Conservation (phyloP, 2,113 vertebrate genomes). For the Brevimyrus niger region DNA sequence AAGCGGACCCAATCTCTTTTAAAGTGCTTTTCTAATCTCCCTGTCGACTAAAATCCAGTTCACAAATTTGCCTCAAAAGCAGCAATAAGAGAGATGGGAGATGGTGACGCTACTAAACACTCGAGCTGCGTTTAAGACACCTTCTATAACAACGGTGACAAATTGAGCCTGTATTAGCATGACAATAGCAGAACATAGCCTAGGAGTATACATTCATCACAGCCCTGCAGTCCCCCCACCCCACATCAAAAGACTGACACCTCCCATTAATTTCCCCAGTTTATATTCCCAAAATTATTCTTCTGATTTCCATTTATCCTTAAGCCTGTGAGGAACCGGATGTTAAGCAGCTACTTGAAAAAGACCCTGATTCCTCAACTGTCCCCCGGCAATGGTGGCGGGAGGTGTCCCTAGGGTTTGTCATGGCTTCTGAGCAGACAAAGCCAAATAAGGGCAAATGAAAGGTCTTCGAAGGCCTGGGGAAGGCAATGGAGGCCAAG, state of each 20-base stretch:
- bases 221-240: background rate
- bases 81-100: background rate
- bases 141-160: background rate
- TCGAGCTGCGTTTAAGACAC: background rate
- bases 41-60: background rate
- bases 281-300: background rate
- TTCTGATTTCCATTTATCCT: background rate
- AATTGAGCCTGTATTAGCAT: background rate
- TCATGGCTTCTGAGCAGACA: background rate
- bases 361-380: background rate
- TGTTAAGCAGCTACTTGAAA: background rate
- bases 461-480: background rate
- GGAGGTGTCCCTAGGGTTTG: background rate
- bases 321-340: background rate
- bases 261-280: background rate
- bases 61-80: background rate
- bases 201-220: background rate
- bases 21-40: background rate
- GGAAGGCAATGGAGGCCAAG: background rate
- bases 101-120: background rate
- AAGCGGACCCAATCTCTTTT: background rate
- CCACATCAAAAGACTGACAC: background rate
- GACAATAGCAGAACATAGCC: background rate
- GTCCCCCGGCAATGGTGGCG: background rate
- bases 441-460: background rate